A percentile compares a stretch with the other conserved stretches of the same genome.
Conservation (phyloP, 2,888 invertebrate genomes). For the Scaptomyza reducta region DNA sequence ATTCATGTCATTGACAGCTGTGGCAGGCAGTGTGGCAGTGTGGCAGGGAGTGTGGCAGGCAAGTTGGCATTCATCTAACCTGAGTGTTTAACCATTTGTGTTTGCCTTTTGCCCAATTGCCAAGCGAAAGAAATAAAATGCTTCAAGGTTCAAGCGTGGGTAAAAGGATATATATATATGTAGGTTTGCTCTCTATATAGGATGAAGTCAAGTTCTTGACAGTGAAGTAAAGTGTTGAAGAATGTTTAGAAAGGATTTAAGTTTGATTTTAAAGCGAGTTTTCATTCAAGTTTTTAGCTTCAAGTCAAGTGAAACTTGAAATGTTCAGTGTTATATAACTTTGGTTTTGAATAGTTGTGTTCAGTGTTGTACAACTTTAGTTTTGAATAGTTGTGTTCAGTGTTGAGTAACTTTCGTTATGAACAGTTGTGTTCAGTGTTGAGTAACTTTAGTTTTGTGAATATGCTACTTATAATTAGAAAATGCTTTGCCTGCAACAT, state of each 20-base stretch:
- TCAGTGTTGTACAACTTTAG: too few species aligned
- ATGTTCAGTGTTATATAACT: background rate
- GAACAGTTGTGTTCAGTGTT: too few species aligned
- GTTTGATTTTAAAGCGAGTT: too few species aligned
- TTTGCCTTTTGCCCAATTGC: constrained; percentile 46
- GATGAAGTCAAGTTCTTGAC: background rate
- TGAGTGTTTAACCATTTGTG: constrained; percentile 63
- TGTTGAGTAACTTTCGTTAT: too few species aligned
- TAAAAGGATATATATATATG: constrained; percentile 13
- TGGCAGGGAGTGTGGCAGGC: constrained; percentile 18
- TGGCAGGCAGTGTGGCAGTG: constrained; percentile 32
- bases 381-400: too few species aligned
- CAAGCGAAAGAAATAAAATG: constrained; percentile 23
- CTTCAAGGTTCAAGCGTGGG: constrained; percentile 54
- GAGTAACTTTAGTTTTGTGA: too few species aligned
- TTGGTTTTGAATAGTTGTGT: too few species aligned
- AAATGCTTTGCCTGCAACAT: constrained; percentile 15
- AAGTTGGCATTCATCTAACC: constrained; percentile 38
- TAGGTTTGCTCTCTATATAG: background rate
- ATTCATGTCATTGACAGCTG: constrained; percentile 77
- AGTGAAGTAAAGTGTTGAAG: background rate
- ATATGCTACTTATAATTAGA: constrained; percentile 12
- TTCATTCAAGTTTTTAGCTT: too few species aligned
- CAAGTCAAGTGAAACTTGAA: too few species aligned
- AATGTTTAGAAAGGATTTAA: background rate